A percentile compares a stretch with the other conserved stretches of the same genome.
Evolutionary conservation across 2,113 vertebrate genomes (phyloP).

Genomic region (Ovis canadensis): DNA sequence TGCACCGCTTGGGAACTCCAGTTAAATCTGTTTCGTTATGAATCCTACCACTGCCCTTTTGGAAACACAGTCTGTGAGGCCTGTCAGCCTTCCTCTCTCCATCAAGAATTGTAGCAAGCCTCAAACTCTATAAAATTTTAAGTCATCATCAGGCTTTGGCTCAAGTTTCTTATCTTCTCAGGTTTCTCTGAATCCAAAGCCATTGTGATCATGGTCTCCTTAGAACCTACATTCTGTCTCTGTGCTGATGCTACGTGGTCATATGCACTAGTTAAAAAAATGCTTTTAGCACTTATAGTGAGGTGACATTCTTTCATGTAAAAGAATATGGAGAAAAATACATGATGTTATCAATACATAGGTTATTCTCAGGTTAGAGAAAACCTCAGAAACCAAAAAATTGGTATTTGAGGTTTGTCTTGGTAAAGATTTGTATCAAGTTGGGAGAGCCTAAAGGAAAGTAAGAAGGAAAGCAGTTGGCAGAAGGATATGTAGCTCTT

Average conservation of each 20-base stretch:
- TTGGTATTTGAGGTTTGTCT: neutral
- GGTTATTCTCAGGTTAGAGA: neutral
- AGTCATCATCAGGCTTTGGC: neutral
- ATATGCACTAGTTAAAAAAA: neutral
- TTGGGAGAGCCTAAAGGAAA: neutral
- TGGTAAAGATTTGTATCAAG: neutral
- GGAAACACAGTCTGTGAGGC: neutral
- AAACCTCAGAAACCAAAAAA: neutral
- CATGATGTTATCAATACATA: neutral
- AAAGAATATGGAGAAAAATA: neutral
- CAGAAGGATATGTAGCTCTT: neutral
- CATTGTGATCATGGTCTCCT: neutral
- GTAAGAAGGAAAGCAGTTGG: neutral
- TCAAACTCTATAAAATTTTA: neutral
- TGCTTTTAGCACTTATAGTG: neutral
- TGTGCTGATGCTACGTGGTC: neutral
- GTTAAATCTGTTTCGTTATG: neutral
- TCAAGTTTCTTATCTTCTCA: neutral
- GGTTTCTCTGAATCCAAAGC: neutral
- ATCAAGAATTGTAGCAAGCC: neutral
- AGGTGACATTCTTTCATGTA: neutral
- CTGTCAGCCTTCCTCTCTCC: neutral
- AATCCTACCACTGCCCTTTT: neutral
- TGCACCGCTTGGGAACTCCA: neutral
- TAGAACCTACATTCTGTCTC: neutral